These are phyloP conservation scores for Thaleichthys pacificus DNA, from an alignment of 2,797 vertebrate species.

Conservation along the genomic window DNA sequence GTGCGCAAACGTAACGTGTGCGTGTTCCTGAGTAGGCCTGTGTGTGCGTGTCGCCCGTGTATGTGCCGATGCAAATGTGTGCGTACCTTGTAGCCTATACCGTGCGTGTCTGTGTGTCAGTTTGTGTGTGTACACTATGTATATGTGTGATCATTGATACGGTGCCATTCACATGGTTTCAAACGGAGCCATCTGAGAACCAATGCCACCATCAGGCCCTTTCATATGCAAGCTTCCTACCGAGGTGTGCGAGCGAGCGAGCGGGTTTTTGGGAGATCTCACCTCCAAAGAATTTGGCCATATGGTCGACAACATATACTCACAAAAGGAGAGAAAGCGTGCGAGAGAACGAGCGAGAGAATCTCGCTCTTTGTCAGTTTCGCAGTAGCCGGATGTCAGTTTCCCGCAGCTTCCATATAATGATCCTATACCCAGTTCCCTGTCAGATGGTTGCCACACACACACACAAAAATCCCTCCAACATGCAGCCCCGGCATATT, in stretches of 20 bases:
- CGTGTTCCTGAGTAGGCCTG: conserved; percentile 24
- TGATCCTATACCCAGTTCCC: conserved; percentile 48
- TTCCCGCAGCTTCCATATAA: conserved; percentile 7
- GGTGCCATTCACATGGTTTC: conserved; percentile 69
- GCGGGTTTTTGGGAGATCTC: conserved; percentile 63
- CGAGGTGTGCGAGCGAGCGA: conserved; percentile 37
- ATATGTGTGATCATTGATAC: conserved; percentile 60
- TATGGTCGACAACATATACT: conserved; percentile 74
- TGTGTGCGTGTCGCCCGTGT: not conserved
- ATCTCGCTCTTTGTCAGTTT: conserved; percentile 60
- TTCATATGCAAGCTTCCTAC: conserved; percentile 56
- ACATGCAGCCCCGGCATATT: conserved; percentile 55
- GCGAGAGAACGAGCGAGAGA: conserved; percentile 44
- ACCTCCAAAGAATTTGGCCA: conserved; percentile 77
- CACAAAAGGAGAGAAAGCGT: conserved; percentile 38
- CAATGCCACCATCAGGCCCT: conserved; percentile 67
- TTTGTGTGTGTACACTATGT: conserved; percentile 25
- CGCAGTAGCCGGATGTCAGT: conserved; percentile 35
- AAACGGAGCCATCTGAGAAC: conserved; percentile 70
- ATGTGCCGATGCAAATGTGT: conserved; percentile 18
- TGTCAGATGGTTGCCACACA: conserved; percentile 55
- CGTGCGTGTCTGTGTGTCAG: conserved; percentile 34
- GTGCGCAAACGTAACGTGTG: not conserved
- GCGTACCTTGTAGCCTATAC: conserved; percentile 34
- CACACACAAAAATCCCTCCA: conserved; percentile 15